phyloP scores from a whole-genome alignment of 1,140 invertebrate species.

The Colletes latitarsis region DNA sequence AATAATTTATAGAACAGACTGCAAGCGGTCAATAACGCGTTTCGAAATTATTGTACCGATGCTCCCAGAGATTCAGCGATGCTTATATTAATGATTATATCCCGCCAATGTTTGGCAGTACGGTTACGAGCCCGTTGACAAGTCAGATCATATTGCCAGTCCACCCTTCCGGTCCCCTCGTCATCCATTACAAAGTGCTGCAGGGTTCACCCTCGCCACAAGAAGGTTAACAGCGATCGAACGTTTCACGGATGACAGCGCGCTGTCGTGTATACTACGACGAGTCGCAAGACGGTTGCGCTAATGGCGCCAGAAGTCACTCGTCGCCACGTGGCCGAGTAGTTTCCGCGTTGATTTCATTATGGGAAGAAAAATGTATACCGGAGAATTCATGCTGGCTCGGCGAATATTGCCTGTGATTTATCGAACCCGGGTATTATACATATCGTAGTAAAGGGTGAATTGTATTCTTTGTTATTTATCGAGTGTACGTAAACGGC shows the following conservation, averaged over 20 bases:
- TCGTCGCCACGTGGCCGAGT: constrained; percentile 61
- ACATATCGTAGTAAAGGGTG: background rate
- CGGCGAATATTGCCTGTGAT: background rate
- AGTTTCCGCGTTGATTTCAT: constrained; percentile 39
- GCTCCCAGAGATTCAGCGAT: too few species aligned
- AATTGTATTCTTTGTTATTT: too few species aligned
- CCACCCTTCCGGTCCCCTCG: constrained; percentile 58
- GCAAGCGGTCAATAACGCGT: too few species aligned
- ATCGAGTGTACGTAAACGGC: too few species aligned
- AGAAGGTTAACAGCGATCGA: constrained; percentile 65
- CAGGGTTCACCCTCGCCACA: constrained; percentile 62
- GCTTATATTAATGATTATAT: background rate
- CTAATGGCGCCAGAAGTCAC: constrained; percentile 62
- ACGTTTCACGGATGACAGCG: constrained; percentile 66
- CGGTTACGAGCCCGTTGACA: constrained; percentile 54
- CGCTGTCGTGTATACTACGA: constrained; percentile 30
- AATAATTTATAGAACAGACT: too few species aligned
- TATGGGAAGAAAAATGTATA: constrained; percentile 17
- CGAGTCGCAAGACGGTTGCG: constrained; percentile 52
- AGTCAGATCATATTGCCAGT: constrained; percentile 58
- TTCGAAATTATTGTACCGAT: too few species aligned
- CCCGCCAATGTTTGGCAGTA: constrained; percentile 35
- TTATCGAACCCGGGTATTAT: background rate
- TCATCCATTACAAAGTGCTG: constrained; percentile 58
- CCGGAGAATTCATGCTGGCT: background rate